Base-by-base conservation (phyloP, 2,797 vertebrate species). In the Capromys pilorides region DNA sequence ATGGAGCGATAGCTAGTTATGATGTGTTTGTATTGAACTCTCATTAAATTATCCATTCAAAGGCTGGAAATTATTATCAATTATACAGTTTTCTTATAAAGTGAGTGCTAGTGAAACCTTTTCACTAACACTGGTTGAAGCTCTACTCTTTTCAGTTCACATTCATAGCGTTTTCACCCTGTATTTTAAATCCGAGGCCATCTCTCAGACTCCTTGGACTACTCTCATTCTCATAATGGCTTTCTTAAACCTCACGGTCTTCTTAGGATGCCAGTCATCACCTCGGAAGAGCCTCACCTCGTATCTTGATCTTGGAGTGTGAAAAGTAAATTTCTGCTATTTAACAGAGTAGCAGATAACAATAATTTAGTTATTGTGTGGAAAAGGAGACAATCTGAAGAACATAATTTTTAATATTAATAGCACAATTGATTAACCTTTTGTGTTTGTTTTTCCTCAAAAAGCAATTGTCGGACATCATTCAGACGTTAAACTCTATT, bases 21-120 rank as follows among this genome's bases (percentile, higher is more conserved):
- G 19, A 89, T 82, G n/a, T n/a, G 26, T 69, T 93, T 94, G 3
- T 64, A 84, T 22, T 93, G 67, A 86, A 91, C 21, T 77, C 12
- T 64, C 7, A 78, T 57, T 88, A 83, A 92, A 84, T 79, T 69
- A 84, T 45, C 64, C 79, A 31, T 59, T 86, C 8, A 92, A 85
- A 87, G 24, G 59, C 24, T 81, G 8, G 21, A 57, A 22, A 83
- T 12, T 62, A 64, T 69, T 90, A 82, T 90, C 57, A 45, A 41
- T 64, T 80, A 19, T 66, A 39, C 10, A 82, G 28, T 51, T 69
- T n/a, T n/a, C 22, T 64, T 14, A 45, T 5, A 71, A 89, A 96
- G 51, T 81, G 51, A 49, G 2, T n/a, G 26, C 13, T 51, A 36
- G 2, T 62, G 84, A 91, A 84, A 61, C 10, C 22, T 91, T 95